phyloP scores from a whole-genome alignment of 2,797 vertebrate species.

The Chloroceryle amazona region DNA sequence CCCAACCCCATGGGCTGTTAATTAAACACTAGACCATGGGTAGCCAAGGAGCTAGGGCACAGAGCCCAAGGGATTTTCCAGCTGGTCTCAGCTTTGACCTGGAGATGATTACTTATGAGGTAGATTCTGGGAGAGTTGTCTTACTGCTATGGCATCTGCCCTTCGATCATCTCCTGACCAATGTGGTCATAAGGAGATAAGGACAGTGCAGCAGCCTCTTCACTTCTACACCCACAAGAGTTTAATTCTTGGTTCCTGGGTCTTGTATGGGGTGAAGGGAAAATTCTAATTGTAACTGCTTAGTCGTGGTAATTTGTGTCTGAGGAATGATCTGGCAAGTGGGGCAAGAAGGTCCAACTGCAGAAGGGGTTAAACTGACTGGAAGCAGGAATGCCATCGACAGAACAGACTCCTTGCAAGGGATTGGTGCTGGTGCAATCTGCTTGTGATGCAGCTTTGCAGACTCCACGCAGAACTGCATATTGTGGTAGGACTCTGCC shows the following conservation, averaged over 20 bases:
- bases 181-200: accelerated
- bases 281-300: neutral
- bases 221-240: neutral
- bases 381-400: neutral
- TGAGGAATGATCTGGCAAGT: neutral
- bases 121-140: neutral
- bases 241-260: neutral
- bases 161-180: neutral
- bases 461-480: neutral
- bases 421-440: neutral
- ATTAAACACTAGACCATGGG: neutral
- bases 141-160: neutral
- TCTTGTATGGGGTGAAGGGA: neutral
- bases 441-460: neutral
- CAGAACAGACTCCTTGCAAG: neutral
- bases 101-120: neutral
- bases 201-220: neutral
- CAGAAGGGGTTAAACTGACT: neutral
- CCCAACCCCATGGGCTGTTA: neutral
- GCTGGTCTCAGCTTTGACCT: neutral
- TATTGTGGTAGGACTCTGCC: neutral
- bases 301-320: neutral
- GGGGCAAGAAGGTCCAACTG: neutral
- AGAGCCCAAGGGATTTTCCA: neutral
- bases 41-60: neutral